Conservation (phyloP, 2,797 vertebrate genomes). For the Macropus fuliginosus region DNA sequence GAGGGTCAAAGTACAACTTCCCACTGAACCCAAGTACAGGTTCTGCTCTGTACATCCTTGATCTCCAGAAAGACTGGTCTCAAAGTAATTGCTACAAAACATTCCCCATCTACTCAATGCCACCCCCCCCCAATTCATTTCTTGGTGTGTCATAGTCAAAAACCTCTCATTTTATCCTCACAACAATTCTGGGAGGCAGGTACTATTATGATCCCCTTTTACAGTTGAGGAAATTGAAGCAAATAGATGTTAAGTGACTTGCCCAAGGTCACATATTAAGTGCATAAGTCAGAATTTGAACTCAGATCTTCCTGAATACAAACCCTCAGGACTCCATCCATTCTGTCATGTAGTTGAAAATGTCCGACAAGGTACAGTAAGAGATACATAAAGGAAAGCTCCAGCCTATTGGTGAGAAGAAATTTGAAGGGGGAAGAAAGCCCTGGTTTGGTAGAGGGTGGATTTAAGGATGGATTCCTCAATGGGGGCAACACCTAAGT, state of each 20-base stretch:
- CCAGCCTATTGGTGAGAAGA: background rate
- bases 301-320: background rate
- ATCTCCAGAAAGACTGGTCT: background rate
- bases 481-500: background rate
- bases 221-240: background rate
- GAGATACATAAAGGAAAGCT: background rate
- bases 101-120: background rate
- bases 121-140: background rate
- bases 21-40: background rate
- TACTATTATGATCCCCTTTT: background rate
- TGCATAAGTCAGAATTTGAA: background rate
- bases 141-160: background rate
- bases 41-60: background rate
- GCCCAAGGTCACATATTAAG: background rate
- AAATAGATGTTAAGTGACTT: background rate
- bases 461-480: background rate
- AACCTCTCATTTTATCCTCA: background rate
- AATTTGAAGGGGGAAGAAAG: background rate
- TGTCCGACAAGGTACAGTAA: background rate
- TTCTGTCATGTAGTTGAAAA: background rate
- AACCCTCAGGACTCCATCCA: background rate
- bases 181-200: background rate
- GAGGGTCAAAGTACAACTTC: background rate
- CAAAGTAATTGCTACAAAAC: background rate
- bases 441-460: background rate